A percentile compares a stretch with the other conserved stretches of the same genome.
Conservation (phyloP, 2,113 vertebrate species). For the Mirounga angustirostris region DNA sequence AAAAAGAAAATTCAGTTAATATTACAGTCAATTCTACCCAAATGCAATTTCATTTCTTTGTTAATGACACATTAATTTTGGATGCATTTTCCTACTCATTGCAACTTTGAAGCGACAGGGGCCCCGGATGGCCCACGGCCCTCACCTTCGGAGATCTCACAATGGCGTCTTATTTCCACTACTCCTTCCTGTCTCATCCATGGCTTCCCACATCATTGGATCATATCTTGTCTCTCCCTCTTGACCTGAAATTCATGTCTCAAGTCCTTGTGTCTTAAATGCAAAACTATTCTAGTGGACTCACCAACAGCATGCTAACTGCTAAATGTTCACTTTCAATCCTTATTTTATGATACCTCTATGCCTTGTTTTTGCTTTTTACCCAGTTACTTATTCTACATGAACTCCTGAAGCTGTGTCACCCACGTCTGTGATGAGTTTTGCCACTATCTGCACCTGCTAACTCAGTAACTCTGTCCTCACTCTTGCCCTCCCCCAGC, state of each 20-base stretch:
- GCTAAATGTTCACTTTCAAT: background rate
- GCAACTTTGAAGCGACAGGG: background rate
- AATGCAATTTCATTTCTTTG: background rate
- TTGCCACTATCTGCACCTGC: fast-evolving
- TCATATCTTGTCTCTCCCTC: background rate
- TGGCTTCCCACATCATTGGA: background rate
- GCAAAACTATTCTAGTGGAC: background rate
- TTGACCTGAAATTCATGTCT: background rate
- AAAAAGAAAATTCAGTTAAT: background rate
- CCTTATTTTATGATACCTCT: background rate
- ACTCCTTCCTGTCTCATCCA: background rate
- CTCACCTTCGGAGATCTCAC: fast-evolving
- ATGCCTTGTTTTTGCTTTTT: background rate
- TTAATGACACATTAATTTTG: background rate
- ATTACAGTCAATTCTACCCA: background rate
- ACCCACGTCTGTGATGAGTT: background rate
- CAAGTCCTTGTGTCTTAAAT: background rate
- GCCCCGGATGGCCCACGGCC: fast-evolving
- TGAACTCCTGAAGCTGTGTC: background rate
- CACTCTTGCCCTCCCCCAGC: background rate
- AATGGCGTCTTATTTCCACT: background rate
- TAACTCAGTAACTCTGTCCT: background rate
- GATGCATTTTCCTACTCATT: background rate
- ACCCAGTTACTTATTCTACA: background rate
- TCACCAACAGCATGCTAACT: fast-evolving